These are phyloP conservation scores for Tanypteryx hageni DNA, from an alignment of 2,888 invertebrate species.

Conservation along the genomic window DNA sequence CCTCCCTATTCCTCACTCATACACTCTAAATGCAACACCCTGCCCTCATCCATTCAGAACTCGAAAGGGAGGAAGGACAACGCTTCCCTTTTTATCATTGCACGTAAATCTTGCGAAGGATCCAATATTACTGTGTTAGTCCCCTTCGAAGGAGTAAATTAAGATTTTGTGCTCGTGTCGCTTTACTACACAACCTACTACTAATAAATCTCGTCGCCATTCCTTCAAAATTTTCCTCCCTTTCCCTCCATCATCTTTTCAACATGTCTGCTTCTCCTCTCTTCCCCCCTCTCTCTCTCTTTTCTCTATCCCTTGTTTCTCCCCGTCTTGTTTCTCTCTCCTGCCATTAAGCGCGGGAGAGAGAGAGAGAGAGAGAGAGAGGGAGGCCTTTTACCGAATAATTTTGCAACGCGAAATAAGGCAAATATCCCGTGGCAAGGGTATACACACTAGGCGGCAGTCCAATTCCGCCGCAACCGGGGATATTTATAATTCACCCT, in stretches of 20 bases:
- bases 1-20: background rate
- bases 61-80: background rate
- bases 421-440: constrained; percentile 31
- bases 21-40: background rate
- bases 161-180: no score
- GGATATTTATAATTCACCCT: constrained; percentile 53
- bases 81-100: no score
- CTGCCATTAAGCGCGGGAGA: background rate
- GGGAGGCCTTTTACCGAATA: constrained; percentile 7
- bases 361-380: background rate
- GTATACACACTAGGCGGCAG: background rate
- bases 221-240: background rate
- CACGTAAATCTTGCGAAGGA: no score
- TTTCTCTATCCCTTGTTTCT: background rate
- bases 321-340: no score
- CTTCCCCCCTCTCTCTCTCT: background rate
- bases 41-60: background rate
- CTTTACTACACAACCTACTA: background rate
- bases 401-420: constrained; percentile 30
- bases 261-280: background rate
- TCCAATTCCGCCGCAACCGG: constrained; percentile 35
- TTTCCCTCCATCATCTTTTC: background rate
- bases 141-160: no score
- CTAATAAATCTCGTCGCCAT: background rate
- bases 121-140: no score